Base-by-base conservation (phyloP, 2,113 vertebrate genomes). In the Rhipidura dahli region DNA sequence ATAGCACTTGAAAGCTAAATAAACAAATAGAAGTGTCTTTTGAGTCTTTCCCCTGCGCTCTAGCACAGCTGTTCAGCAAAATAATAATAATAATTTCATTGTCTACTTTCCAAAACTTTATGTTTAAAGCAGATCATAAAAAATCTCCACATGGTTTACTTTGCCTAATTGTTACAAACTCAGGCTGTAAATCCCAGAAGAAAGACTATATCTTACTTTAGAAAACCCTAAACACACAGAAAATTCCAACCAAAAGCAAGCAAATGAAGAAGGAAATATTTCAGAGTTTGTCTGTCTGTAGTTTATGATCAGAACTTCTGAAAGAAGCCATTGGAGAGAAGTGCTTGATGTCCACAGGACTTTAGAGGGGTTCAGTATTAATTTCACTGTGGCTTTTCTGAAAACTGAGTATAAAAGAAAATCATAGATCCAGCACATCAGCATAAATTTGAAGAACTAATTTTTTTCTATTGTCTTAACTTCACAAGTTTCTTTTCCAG, bases 71-170 rank as follows among this genome's bases (percentile, higher is more conserved):
- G 98, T 97, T 94, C 61, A 80, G 73, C 92, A 94, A 90, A 97
- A 97, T 97, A 97, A 91, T 96, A 97, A 93, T 96, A 96, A 97
- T 96, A 97, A 97, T 97, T 97, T 95, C 87, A 94, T 97, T 97
- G 44, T 96, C 94, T 97, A 23, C 86, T 97, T 96, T 92, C 93
- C 97, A 94, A 93, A 97, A 93, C 93, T 96, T 94, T 90, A 94
- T 61, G 63, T 93, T 95, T 97, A 97, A 85, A 93, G 77, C 73
- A 89, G 96, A 97, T 97, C 23, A 40, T 94, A 95, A 95, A 94
- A 89, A 85, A 69, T 78, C 77, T 93, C 85, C 81, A 89, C 65
- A 54, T 81, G 89, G 60, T 91, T 91, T 96, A 93, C 72, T 92
- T 86, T 87, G 89, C 81, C 63, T 96, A 94, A 94, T 96, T 88